phyloP scores from a whole-genome alignment of 1,140 invertebrate species.

The Aplysia californica region DNA sequence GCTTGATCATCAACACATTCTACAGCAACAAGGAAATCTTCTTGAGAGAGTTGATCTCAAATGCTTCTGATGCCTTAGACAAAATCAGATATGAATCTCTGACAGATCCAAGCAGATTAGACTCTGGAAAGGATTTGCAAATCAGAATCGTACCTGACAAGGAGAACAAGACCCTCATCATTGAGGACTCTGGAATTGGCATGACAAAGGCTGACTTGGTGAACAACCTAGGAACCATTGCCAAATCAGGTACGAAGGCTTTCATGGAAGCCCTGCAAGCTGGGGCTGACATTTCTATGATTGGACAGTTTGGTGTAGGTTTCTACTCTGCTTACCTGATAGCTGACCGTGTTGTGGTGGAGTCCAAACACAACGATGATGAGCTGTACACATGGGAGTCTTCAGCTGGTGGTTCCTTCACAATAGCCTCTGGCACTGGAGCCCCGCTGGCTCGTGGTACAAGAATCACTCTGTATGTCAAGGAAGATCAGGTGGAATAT shows the following conservation, averaged over 20 bases:
- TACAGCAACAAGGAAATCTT: conserved; percentile 99
- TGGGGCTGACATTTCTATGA: conserved; percentile 67
- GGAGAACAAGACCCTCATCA: conserved; percentile 93
- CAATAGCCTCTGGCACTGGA: conserved; percentile 91
- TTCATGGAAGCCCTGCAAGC: conserved; percentile 80
- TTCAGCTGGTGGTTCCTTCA: conserved; percentile 79
- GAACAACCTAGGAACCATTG: conserved; percentile 98
- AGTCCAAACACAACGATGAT: conserved; percentile 95
- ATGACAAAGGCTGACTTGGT: conserved; percentile 97
- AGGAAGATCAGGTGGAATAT: conserved; percentile 96
- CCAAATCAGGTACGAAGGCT: conserved; percentile 98
- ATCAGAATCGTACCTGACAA: conserved; percentile 94
- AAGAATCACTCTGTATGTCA: conserved; percentile 84
- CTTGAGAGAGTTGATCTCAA: conserved; percentile 94
- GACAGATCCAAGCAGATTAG: conserved; percentile 86
- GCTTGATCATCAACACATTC: conserved; percentile 99
- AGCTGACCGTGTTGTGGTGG: conserved; percentile 76
- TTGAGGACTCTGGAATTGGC: conserved; percentile 97
- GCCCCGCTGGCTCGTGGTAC: conserved; percentile 90
- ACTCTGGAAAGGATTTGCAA: conserved; percentile 85
- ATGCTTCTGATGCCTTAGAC: conserved; percentile 84
- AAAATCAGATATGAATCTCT: conserved; percentile 86
- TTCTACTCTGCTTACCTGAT: conserved; percentile 96
- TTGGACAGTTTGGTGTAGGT: conserved; percentile 94
- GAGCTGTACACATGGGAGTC: conserved; percentile 99